These are phyloP conservation scores for Matsumurasca onukii DNA, from an alignment of 1,140 invertebrate species.

Conservation along the genomic window DNA sequence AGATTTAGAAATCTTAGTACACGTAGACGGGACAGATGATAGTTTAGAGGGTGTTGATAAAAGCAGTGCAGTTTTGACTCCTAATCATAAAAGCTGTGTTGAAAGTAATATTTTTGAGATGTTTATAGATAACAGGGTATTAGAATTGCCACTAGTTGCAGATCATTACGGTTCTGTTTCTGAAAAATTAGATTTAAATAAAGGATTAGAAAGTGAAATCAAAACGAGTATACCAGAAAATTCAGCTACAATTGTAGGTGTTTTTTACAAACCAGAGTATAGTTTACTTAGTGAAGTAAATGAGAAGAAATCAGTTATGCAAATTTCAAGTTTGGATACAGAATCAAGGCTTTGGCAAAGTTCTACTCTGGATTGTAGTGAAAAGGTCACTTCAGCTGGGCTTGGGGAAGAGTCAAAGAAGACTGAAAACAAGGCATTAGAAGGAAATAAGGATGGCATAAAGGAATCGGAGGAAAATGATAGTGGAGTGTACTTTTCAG, in stretches of 20 bases:
- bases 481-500: constrained; percentile 26
- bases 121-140: constrained; percentile 21
- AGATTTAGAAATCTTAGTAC: no score
- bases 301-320: neutral
- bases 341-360: neutral
- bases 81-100: no score
- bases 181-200: no score
- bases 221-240: constrained; percentile 13
- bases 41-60: no score
- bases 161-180: no score
- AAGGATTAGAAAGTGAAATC: neutral
- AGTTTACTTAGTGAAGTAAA: neutral
- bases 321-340: neutral
- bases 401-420: constrained; percentile 1
- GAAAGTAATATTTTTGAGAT: constrained; percentile 5
- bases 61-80: no score
- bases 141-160: constrained; percentile 4
- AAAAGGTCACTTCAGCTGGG: neutral
- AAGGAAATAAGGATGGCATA: neutral
- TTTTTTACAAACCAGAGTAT: constrained; percentile 25
- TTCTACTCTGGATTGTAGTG: neutral
- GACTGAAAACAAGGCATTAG: no score
- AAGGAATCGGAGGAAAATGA: constrained; percentile 25
- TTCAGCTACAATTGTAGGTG: constrained; percentile 24
- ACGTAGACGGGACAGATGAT: no score